These are phyloP conservation scores for Helostoma temminkii DNA, from an alignment of 2,797 vertebrate genomes.

Conservation along the genomic window DNA sequence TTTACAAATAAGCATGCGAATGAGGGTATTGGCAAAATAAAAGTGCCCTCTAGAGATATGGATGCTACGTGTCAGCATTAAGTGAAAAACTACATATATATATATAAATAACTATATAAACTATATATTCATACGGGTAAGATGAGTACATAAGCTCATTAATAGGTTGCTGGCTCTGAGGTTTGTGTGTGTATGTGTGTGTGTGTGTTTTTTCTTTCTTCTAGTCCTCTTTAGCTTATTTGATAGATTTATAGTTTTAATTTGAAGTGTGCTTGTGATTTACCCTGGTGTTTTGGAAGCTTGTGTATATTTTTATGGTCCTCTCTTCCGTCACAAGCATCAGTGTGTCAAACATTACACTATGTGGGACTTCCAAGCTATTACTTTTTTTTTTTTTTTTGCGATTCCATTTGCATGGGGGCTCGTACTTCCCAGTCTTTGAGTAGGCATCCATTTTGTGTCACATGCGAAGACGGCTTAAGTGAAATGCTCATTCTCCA, in stretches of 20 bases:
- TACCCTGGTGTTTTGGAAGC: slow-evolving; percentile 67
- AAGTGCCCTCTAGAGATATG: slow-evolving; percentile 66
- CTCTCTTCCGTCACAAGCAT: slow-evolving; percentile 55
- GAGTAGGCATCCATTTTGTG: slow-evolving; percentile 70
- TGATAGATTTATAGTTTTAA: slow-evolving; percentile 69
- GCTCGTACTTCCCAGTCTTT: slow-evolving; percentile 47
- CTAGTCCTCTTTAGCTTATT: slow-evolving; percentile 55
- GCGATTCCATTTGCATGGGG: slow-evolving; percentile 61
- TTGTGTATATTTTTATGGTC: slow-evolving; percentile 48
- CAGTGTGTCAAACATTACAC: slow-evolving; percentile 75
- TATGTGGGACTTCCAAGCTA: slow-evolving; percentile 59
- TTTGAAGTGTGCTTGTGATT: slow-evolving; percentile 77
- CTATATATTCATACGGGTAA: slow-evolving; percentile 88
- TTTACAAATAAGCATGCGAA: slow-evolving; percentile 77
- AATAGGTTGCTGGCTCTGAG: slow-evolving; percentile 77
- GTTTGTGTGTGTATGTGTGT: slow-evolving; percentile 53
- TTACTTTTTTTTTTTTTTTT: slow-evolving; percentile 41
- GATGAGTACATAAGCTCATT: slow-evolving; percentile 78
- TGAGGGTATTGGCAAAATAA: slow-evolving; percentile 53
- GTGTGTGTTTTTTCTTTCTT: slow-evolving; percentile 26
- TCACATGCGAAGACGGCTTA: slow-evolving; percentile 72
- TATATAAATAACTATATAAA: slow-evolving; percentile 78
- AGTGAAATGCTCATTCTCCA: slow-evolving; percentile 82
- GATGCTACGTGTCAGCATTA: slow-evolving; percentile 76
- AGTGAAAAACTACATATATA: slow-evolving; percentile 65